Evolutionary conservation across 2,888 invertebrate genomes (phyloP).

Genomic region (Tenthredo notha): DNA sequence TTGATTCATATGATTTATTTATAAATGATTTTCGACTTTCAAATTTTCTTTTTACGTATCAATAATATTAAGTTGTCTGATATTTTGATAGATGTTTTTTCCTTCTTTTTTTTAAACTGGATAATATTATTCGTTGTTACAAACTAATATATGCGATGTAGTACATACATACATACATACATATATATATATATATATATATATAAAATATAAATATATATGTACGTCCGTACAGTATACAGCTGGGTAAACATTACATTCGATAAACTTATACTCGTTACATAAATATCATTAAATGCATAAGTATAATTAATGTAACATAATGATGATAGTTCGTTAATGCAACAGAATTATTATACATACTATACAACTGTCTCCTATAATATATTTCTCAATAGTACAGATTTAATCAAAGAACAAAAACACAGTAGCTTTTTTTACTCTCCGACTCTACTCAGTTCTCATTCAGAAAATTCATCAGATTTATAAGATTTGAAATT

Average conservation of each 20-base stretch:
- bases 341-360: slow-evolving; percentile 36
- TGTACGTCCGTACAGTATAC: background rate
- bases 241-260: background rate
- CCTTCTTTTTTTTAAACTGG: background rate
- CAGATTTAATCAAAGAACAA: background rate
- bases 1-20: slow-evolving; percentile 32
- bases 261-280: slow-evolving; percentile 21
- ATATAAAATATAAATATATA: background rate
- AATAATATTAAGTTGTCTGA: background rate
- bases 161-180: no score
- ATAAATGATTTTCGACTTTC: slow-evolving; percentile 31
- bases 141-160: slow-evolving; percentile 21
- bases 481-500: background rate
- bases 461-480: background rate
- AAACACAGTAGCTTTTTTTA: background rate
- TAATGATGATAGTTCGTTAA: slow-evolving; percentile 14
- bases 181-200: no score
- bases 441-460: background rate
- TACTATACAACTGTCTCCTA: slow-evolving; percentile 36
- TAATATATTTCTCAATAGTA: background rate
- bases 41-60: background rate
- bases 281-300: slow-evolving; percentile 43
- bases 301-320: background rate
- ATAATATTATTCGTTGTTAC: slow-evolving; percentile 15
- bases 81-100: background rate